A percentile compares a stretch with the other conserved stretches of the same genome.
Evolutionary conservation across 2,888 invertebrate genomes (phyloP).

Genomic region (Nomada flava): DNA sequence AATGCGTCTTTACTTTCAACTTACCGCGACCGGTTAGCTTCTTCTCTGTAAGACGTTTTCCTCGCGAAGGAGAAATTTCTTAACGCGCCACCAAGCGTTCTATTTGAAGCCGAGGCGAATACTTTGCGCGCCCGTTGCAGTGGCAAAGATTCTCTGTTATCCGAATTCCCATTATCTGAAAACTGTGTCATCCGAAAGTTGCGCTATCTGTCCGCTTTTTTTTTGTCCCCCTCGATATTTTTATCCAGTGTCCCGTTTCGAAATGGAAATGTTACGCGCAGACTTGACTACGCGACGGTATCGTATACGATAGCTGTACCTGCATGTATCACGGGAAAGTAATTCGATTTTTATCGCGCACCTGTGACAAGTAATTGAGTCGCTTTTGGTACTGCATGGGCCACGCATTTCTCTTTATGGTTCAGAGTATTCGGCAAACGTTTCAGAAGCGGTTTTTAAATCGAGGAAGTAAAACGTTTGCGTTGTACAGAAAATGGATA

Average conservation of each 20-base stretch:
- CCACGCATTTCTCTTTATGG: too few species aligned
- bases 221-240: background rate
- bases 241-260: background rate
- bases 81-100: too few species aligned
- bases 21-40: background rate
- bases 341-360: background rate
- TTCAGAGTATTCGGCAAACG: too few species aligned
- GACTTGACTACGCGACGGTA: background rate
- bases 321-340: too few species aligned
- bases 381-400: background rate
- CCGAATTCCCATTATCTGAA: conserved; percentile 10
- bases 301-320: background rate
- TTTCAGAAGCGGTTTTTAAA: too few species aligned
- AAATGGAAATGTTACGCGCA: background rate
- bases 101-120: background rate
- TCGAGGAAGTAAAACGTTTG: too few species aligned
- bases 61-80: background rate
- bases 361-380: background rate
- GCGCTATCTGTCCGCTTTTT: conserved; percentile 1
- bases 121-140: background rate
- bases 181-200: background rate
- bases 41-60: background rate
- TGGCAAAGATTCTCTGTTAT: background rate
- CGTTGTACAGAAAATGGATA: too few species aligned
- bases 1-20: conserved; percentile 22